These are phyloP conservation scores for Neosalanx taihuensis DNA, from an alignment of 2,797 vertebrate species.

Conservation along the genomic window DNA sequence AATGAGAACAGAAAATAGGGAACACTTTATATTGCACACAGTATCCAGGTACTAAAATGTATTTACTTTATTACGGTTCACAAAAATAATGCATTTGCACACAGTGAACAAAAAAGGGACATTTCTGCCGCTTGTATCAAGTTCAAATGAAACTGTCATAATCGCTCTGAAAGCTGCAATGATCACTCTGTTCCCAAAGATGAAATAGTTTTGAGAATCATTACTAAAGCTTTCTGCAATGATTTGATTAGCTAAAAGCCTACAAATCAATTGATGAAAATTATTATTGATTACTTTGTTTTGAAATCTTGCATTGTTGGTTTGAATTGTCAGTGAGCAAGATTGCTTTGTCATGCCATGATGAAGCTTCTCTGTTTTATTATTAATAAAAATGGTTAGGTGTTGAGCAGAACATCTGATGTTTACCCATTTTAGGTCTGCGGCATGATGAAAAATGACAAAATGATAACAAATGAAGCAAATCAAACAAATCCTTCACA, in stretches of 20 bases:
- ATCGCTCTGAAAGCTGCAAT: slow-evolving; percentile 37
- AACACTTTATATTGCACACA: neutral
- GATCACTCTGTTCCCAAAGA: slow-evolving; percentile 41
- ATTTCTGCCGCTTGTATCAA: slow-evolving; percentile 24
- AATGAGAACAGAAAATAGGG: slow-evolving; percentile 15
- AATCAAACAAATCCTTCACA: neutral
- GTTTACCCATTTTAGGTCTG: neutral
- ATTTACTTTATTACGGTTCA: slow-evolving; percentile 19
- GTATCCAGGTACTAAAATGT: slow-evolving; percentile 21
- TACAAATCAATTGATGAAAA: slow-evolving; percentile 60
- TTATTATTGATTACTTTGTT: slow-evolving; percentile 73
- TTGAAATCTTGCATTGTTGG: slow-evolving; percentile 48
- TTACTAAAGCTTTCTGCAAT: slow-evolving; percentile 48
- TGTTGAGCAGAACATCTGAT: neutral
- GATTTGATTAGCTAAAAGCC: slow-evolving; percentile 75
- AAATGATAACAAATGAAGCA: neutral
- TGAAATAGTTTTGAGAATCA: slow-evolving; percentile 56
- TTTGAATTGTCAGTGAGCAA: slow-evolving; percentile 43
- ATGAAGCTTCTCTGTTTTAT: neutral
- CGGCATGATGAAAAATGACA: neutral
- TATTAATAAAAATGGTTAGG: neutral
- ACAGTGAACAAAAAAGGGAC: slow-evolving; percentile 22
- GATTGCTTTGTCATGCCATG: slow-evolving; percentile 32
- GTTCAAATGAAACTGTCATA: slow-evolving; percentile 44
- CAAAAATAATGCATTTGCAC: slow-evolving; percentile 35